Percentiles rank a stretch among this genome's conserved stretches.
Conservation (phyloP, 2,888 invertebrate genomes). For the Idaea biselata region DNA sequence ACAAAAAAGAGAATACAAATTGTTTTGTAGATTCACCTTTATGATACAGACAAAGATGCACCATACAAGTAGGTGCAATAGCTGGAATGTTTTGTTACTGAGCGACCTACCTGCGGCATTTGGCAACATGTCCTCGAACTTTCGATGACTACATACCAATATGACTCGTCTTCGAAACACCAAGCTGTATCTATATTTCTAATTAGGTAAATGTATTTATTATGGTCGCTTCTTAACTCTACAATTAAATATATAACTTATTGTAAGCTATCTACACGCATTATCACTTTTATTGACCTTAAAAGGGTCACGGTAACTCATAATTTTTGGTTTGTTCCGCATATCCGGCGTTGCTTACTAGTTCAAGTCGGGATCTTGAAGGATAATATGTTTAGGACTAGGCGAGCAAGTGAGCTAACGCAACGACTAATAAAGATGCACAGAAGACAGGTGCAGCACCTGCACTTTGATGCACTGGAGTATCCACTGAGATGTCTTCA, state of each 20-base stretch:
- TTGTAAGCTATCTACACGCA: slow-evolving; percentile 56
- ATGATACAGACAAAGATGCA: slow-evolving; percentile 33
- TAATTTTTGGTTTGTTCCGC: slow-evolving; percentile 76
- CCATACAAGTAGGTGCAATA: slow-evolving; percentile 37
- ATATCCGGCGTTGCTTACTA: slow-evolving; percentile 55
- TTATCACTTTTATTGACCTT: slow-evolving; percentile 72
- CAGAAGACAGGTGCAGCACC: slow-evolving; percentile 51
- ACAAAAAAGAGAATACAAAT: slow-evolving; percentile 48
- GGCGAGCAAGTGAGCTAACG: slow-evolving; percentile 62
- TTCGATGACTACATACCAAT: slow-evolving; percentile 45
- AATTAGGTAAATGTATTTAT: slow-evolving; percentile 18
- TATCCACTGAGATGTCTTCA: slow-evolving; percentile 47
- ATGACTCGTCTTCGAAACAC: slow-evolving; percentile 57
- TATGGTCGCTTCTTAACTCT: slow-evolving; percentile 36
- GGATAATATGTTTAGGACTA: slow-evolving; percentile 40
- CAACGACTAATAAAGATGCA: slow-evolving; percentile 53
- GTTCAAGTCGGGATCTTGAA: slow-evolving; percentile 38
- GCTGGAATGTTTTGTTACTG: slow-evolving; percentile 68
- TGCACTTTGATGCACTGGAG: slow-evolving; percentile 39
- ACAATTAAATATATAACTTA: slow-evolving; percentile 51
- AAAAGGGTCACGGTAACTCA: slow-evolving; percentile 71
- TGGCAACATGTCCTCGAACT: slow-evolving; percentile 71
- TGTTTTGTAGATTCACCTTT: slow-evolving; percentile 22
- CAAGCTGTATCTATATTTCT: slow-evolving; percentile 42
- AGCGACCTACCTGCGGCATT: slow-evolving; percentile 54